These are phyloP conservation scores for Pristionchus fissidentatus DNA, from an alignment of 2,888 invertebrate species.

Conservation along the genomic window DNA sequence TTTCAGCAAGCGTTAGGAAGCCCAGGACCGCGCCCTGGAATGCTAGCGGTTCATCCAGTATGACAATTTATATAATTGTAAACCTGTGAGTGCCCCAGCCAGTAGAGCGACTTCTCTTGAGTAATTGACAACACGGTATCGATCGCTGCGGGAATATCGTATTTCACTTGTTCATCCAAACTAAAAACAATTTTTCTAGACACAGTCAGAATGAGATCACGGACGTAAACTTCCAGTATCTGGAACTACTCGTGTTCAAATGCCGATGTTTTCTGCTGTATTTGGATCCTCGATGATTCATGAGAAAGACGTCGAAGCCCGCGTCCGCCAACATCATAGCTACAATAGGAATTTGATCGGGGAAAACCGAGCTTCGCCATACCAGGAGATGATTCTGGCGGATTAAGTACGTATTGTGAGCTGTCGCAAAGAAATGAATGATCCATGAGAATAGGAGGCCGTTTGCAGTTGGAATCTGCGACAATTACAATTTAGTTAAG, in stretches of 20 bases:
- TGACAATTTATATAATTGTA: too few species aligned
- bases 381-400: slow-evolving; percentile 5
- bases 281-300: neutral
- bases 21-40: neutral
- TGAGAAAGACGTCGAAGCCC: slow-evolving; percentile 22
- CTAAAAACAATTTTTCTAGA: neutral
- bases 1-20: neutral
- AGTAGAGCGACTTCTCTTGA: neutral
- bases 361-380: neutral
- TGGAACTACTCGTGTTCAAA: neutral
- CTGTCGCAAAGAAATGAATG: neutral
- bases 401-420: neutral
- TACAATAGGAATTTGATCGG: neutral
- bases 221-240: slow-evolving; percentile 26
- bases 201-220: neutral
- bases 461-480: neutral
- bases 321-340: neutral
- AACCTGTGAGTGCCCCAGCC: slow-evolving; percentile 8
- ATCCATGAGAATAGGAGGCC: slow-evolving; percentile 13
- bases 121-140: neutral
- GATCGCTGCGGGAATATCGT: neutral
- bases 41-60: too few species aligned
- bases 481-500: too few species aligned
- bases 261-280: neutral
- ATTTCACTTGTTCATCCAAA: neutral